A percentile compares a stretch with the other conserved stretches of the same genome.
phyloP scores from a whole-genome alignment of 2,797 vertebrate genomes.

The Adelosebastes latens region DNA sequence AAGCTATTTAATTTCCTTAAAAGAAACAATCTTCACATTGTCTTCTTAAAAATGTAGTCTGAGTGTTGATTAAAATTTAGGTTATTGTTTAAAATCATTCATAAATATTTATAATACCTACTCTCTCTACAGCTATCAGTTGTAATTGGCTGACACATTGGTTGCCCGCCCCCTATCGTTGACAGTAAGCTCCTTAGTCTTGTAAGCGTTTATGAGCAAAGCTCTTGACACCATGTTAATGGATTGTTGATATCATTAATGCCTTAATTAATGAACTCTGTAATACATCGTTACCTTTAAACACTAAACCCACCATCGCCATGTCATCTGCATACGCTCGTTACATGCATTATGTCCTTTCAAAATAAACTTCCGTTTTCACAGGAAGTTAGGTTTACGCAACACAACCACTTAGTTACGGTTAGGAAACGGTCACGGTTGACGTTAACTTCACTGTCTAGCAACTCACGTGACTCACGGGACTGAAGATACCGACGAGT shows the following conservation, averaged over 20 bases:
- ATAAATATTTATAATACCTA: neutral
- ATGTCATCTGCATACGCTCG: no score
- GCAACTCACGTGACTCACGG: no score
- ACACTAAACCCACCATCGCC: neutral
- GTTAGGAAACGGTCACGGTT: no score
- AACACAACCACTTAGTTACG: no score
- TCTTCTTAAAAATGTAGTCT: neutral
- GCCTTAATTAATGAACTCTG: no score
- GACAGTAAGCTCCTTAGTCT: no score
- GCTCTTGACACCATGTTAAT: neutral
- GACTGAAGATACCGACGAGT: no score
- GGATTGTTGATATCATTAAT: no score
- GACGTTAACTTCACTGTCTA: no score
- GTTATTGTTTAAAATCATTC: neutral
- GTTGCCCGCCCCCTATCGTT: neutral
- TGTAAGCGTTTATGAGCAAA: neutral
- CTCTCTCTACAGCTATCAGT: neutral
- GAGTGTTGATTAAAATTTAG: neutral
- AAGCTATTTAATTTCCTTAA: neutral
- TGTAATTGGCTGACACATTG: neutral
- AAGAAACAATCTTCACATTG: neutral
- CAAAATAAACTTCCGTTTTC: no score
- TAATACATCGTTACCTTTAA: neutral
- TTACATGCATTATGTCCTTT: no score
- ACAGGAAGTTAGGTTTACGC: no score